These are phyloP conservation scores for Rhodeus uyekii DNA, from an alignment of 2,797 vertebrate genomes.

Conservation along the genomic window DNA sequence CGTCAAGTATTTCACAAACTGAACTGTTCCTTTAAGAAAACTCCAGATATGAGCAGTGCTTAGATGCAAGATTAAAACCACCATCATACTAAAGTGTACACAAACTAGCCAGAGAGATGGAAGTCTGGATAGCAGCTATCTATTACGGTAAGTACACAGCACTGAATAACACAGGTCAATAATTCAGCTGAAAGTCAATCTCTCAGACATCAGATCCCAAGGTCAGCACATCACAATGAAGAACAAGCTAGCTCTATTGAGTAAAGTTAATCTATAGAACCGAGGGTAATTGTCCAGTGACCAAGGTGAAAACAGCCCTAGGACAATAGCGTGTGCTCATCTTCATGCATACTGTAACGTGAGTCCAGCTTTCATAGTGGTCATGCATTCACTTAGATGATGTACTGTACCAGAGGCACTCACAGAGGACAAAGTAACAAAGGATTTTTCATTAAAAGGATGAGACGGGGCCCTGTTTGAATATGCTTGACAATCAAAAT, in stretches of 20 bases:
- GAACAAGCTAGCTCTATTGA: slow-evolving; percentile 41
- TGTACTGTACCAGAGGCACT: slow-evolving; percentile 3
- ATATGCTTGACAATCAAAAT: background rate
- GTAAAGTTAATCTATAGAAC: slow-evolving; percentile 36
- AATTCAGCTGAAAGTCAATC: slow-evolving; percentile 54
- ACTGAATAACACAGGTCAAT: slow-evolving; percentile 40
- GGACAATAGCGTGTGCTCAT: slow-evolving; percentile 40
- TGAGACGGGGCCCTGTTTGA: background rate
- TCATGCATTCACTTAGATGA: slow-evolving; percentile 2
- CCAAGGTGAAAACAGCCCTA: slow-evolving; percentile 38
- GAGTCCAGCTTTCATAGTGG: background rate
- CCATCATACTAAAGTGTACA: background rate
- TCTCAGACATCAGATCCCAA: slow-evolving; percentile 27
- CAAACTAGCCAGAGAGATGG: slow-evolving; percentile 5
- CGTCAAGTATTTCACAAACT: background rate
- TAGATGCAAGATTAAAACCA: slow-evolving; percentile 1
- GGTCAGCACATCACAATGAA: slow-evolving; percentile 22
- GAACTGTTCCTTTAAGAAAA: background rate
- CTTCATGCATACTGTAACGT: slow-evolving; percentile 23
- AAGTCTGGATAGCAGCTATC: slow-evolving; percentile 29
- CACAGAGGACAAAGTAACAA: background rate
- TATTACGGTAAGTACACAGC: slow-evolving; percentile 26
- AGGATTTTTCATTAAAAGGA: slow-evolving; percentile 7
- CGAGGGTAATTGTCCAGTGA: slow-evolving; percentile 33
- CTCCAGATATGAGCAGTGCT: background rate